These are phyloP conservation scores for Brachionus calyciflorus DNA, from an alignment of 1,140 invertebrate species.

Conservation along the genomic window DNA sequence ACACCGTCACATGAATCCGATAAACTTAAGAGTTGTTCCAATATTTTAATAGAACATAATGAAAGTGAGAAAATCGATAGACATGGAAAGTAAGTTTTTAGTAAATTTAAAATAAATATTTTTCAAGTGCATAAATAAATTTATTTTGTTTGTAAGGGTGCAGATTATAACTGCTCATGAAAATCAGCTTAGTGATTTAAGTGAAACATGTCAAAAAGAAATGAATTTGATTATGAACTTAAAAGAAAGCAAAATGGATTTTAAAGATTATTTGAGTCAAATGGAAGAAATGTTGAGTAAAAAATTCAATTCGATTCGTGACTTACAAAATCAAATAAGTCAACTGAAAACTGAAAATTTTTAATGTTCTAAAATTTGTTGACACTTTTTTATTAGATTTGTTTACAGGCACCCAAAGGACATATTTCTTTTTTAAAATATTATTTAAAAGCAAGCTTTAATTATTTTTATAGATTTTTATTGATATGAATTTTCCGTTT, in stretches of 20 bases:
- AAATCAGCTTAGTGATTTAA: slow-evolving; percentile 25
- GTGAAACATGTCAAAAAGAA: slow-evolving; percentile 14
- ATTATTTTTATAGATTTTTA: no score
- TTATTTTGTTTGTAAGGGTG: neutral
- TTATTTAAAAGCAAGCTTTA: no score
- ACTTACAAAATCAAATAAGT: slow-evolving; percentile 39
- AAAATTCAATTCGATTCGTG: neutral
- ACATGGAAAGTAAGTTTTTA: neutral
- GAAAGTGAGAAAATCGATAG: neutral
- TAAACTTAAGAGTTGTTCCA: neutral
- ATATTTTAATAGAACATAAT: neutral
- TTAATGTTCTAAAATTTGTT: neutral
- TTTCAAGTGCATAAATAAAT: neutral
- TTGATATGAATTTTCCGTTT: no score
- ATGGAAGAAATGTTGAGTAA: slow-evolving; percentile 30
- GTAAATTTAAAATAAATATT: neutral
- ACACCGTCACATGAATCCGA: neutral
- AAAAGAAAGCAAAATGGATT: slow-evolving; percentile 30
- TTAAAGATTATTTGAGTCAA: slow-evolving; percentile 38
- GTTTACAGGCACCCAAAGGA: neutral
- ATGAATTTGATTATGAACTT: slow-evolving; percentile 19
- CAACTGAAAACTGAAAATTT: slow-evolving; percentile 9
- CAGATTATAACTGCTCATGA: neutral
- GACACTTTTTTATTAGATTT: neutral
- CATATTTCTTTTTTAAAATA: no score